Percentiles rank a stretch among this genome's conserved stretches.
phyloP scores from a whole-genome alignment of 1,140 invertebrate genomes.

The Pygmarrhopalites habei region DNA sequence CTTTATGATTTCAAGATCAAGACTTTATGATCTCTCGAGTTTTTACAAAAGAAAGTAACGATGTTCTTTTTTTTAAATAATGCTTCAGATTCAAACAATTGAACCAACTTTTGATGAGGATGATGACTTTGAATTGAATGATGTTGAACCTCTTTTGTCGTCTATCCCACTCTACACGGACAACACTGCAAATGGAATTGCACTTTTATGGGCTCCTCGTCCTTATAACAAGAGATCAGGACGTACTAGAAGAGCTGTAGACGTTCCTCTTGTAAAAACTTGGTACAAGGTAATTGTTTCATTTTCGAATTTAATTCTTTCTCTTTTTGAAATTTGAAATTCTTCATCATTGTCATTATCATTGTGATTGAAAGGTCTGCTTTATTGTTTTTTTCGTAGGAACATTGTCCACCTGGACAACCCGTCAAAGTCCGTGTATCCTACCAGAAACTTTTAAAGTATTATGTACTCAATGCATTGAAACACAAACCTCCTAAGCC shows the following conservation, averaged over 20 bases:
- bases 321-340: too few species aligned
- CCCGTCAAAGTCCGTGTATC: constrained; percentile 98
- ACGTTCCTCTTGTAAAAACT: constrained; percentile 92
- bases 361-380: too few species aligned
- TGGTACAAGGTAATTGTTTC: constrained; percentile 66
- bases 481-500: constrained; percentile 96
- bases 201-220: constrained; percentile 94
- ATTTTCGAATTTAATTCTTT: too few species aligned
- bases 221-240: constrained; percentile 95
- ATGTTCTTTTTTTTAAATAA: too few species aligned
- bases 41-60: too few species aligned
- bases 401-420: constrained; percentile 96
- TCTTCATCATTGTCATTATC: too few species aligned
- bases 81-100: constrained; percentile 1
- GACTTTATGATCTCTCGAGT: too few species aligned
- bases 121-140: constrained; percentile 86
- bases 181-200: constrained; percentile 98
- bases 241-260: constrained; percentile 73
- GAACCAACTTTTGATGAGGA: constrained; percentile 69
- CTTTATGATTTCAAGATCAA: too few species aligned
- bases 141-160: constrained; percentile 83
- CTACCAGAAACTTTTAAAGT: constrained; percentile 97
- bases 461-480: constrained; percentile 87
- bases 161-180: constrained; percentile 95
- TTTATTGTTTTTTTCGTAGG: constrained; percentile 48